Evolutionary conservation across 2,888 invertebrate species (phyloP), one percentile per base, ranked within the genome.

Genomic region (Leptopilina myrica): DNA sequence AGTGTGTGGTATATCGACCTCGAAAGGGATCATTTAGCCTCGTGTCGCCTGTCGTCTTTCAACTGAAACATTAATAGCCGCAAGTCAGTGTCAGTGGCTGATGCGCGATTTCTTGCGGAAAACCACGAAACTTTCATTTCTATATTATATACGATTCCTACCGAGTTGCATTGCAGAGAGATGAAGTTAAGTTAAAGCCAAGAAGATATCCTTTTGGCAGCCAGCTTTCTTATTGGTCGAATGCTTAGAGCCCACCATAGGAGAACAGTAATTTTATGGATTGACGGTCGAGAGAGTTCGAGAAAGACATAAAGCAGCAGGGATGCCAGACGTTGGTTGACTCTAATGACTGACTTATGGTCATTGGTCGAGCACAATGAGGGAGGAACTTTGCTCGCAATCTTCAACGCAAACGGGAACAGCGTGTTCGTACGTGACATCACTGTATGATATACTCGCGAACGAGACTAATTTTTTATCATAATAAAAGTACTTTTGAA

Each of bases 231-330:
- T 73, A 26, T 73, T 73, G 73, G 53, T 49, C 33, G 33, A 33
- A 67, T 62, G 69, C 62, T 43, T 78, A 80, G 83, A 80, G 83
- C 81, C 84, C 79, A 82, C 80, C 83, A 73, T 78, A 77, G 79
- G 73, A 76, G 76, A 82, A 83, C 75, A 78, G 85, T 86, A 83
- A 85, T 86, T 86, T 85, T 84, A 86, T 84, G 84, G 81, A 81
- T 85, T 82, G 81, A 81, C 77, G 84, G 84, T 82, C 79, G 79
- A 77, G 80, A 81, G 77, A 81, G 78, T 81, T 80, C 75, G 76
- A 73, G 73, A 73, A 66, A 73, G 83, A 82, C 83, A 81, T 85
- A 84, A 85, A 86, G 83, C 84, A 83, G 83, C 83, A 80, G 84
- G 85, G 82, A 84, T 83, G 80, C 84, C 86, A 85, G 86, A 85